These are phyloP conservation scores for Gadopsis bispinosus DNA, from an alignment of 2,797 vertebrate species.

Conservation along the genomic window DNA sequence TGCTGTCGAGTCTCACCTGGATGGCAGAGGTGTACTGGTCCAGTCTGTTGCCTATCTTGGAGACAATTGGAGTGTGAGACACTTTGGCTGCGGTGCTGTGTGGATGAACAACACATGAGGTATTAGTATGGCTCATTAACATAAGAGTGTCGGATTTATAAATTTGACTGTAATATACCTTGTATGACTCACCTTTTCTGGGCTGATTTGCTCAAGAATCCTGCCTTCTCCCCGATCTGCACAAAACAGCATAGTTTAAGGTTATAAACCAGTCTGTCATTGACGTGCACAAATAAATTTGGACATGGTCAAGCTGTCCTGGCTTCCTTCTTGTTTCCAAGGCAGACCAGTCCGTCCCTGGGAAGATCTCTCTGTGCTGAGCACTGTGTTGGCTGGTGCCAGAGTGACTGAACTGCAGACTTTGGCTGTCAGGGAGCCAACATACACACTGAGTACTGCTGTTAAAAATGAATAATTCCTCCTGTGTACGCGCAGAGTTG, in stretches of 20 bases:
- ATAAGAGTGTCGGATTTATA: background rate
- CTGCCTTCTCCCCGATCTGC: conserved; percentile 94
- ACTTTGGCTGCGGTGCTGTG: conserved; percentile 83
- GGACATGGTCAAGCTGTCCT: conserved; percentile 22
- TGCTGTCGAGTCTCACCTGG: conserved; percentile 84
- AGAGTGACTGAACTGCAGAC: conserved; percentile 30
- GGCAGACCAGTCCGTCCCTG: conserved; percentile 17
- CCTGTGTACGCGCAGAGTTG: conserved; percentile 4
- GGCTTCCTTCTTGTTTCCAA: conserved; percentile 23
- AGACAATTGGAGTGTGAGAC: conserved; percentile 89
- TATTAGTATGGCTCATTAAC: background rate
- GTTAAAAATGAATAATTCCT: conserved; percentile 34
- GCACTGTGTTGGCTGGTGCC: conserved; percentile 25
- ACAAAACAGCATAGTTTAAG: conserved; percentile 20
- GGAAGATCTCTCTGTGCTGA: conserved; percentile 41
- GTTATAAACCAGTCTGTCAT: conserved; percentile 13
- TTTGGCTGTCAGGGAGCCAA: conserved; percentile 48
- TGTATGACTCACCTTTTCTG: conserved; percentile 90
- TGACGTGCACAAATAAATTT: conserved; percentile 14
- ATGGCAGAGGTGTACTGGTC: conserved; percentile 94
- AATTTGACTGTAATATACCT: background rate
- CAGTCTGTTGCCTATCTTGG: conserved; percentile 94
- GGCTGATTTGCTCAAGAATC: conserved; percentile 94
- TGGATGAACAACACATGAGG: conserved; percentile 10
- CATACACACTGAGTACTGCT: conserved; percentile 23